Base-by-base conservation (phyloP, 2,113 vertebrate species). In the Arvicanthis niloticus region DNA sequence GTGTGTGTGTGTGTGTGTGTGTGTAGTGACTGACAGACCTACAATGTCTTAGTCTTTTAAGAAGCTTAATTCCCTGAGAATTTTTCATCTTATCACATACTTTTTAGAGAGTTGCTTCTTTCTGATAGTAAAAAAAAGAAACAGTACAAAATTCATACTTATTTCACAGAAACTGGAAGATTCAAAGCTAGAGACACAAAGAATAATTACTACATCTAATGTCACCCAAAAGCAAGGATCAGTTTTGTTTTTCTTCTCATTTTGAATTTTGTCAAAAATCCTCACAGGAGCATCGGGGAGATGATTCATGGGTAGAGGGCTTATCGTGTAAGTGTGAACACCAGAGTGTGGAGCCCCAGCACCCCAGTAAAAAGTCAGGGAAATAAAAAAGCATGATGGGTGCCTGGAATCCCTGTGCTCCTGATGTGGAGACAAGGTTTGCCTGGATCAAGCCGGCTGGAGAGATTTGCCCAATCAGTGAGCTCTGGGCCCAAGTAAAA, bases 191-290 rank as follows among this genome's bases (percentile, higher is more conserved):
- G 1, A 51, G 34, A 11, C 4, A 3, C 17, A n/a, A 68, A 37
- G 45, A 62, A 56, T 37, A 60, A 56, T 42, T n/a, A 45, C 4
- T 45, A 67, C 17, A 67, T 48, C 42, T 86, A 48, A 21, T 42
- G 17, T n/a, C 10, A 16, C 3, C n/a, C 6, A 2, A 21, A 31
- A 24, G 12, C 15, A 21, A 67, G 37, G 1, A 65, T 1, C 31
- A 0, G 8, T 11, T 67, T 29, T 48, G 56, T 42, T 53, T 88
- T n/a, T 40, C 70, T 48, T 68, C n/a, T 68, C 10, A 42, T 31
- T 24, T 10, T n/a, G 60, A n/a, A 4, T 12, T 19, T 10, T 8
- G 4, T 21, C 19, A 15, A 4, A 8, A n/a, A 72, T 3, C 13
- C 48, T 72, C 29, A 31, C 3, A 0, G 65, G 78, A 45, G 7